phyloP scores from a whole-genome alignment of 1,140 invertebrate genomes.

The Hyles euphorbiae region DNA sequence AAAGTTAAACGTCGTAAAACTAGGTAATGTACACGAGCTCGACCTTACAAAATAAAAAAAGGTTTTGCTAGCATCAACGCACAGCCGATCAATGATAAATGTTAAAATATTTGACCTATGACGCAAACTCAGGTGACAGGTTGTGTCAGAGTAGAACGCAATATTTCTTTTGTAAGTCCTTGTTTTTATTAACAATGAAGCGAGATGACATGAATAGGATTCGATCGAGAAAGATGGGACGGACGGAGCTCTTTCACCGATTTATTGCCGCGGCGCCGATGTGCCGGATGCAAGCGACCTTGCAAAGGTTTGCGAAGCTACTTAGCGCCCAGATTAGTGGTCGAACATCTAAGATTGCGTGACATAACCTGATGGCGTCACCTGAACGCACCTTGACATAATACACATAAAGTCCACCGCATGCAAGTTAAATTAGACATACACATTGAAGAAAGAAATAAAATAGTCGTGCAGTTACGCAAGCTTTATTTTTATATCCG shows the following conservation, averaged over 20 bases:
- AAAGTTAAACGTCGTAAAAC: too few relatives aligned
- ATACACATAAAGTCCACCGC: slow-evolving; percentile 22
- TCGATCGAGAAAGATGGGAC: slow-evolving; percentile 27
- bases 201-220: slow-evolving; percentile 24
- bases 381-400: slow-evolving; percentile 56
- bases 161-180: slow-evolving; percentile 1
- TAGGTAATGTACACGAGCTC: too few relatives aligned
- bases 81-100: not conserved
- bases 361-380: slow-evolving; percentile 61
- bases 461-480: not conserved
- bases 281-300: slow-evolving; percentile 56
- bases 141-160: not conserved
- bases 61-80: not conserved
- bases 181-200: slow-evolving; percentile 1
- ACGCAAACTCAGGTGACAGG: slow-evolving; percentile 7
- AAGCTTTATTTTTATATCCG: too few relatives aligned
- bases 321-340: slow-evolving; percentile 54
- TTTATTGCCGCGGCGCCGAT: slow-evolving; percentile 9
- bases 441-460: not conserved
- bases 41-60: not conserved
- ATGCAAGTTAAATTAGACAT: slow-evolving; percentile 1
- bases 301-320: slow-evolving; percentile 41
- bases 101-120: slow-evolving; percentile 12
- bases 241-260: slow-evolving; percentile 36
- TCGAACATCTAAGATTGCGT: slow-evolving; percentile 42